A percentile compares a stretch with the other conserved stretches of the same genome.
Conservation (phyloP, 2,888 invertebrate genomes). For the Melinaea marsaeus region DNA sequence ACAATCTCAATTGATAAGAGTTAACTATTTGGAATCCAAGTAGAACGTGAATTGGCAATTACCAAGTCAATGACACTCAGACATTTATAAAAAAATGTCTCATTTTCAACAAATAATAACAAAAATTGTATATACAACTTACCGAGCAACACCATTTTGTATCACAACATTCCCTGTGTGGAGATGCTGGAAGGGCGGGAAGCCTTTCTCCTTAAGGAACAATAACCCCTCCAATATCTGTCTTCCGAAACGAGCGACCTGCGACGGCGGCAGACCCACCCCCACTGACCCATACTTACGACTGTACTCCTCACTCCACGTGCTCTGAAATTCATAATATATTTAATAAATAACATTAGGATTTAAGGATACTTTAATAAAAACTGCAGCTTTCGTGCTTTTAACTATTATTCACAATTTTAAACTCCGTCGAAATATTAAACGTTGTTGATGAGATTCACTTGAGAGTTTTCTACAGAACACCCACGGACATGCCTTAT, state of each 20-base stretch:
- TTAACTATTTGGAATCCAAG: too few relatives aligned
- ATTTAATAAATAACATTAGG: too few relatives aligned
- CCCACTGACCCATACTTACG: slow-evolving; percentile 85
- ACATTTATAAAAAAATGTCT: background rate
- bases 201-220: slow-evolving; percentile 91
- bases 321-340: slow-evolving; percentile 73
- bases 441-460: too few relatives aligned
- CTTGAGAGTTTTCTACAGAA: too few relatives aligned
- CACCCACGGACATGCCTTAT: slow-evolving; percentile 78
- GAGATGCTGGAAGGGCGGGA: slow-evolving; percentile 90
- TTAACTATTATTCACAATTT: too few relatives aligned
- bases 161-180: slow-evolving; percentile 95
- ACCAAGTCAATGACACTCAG: too few relatives aligned
- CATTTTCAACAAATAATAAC: background rate
- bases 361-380: too few relatives aligned
- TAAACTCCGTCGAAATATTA: too few relatives aligned
- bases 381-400: too few relatives aligned
- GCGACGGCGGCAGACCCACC: slow-evolving; percentile 84
- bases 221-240: slow-evolving; percentile 92
- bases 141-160: slow-evolving; percentile 95
- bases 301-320: slow-evolving; percentile 88
- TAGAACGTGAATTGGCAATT: too few relatives aligned
- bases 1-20: too few relatives aligned
- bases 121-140: slow-evolving; percentile 29
- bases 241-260: slow-evolving; percentile 91